These are phyloP conservation scores for Heliopora coerulea DNA, from an alignment of 92 coral and sea anemone species.

Conservation along the genomic window DNA sequence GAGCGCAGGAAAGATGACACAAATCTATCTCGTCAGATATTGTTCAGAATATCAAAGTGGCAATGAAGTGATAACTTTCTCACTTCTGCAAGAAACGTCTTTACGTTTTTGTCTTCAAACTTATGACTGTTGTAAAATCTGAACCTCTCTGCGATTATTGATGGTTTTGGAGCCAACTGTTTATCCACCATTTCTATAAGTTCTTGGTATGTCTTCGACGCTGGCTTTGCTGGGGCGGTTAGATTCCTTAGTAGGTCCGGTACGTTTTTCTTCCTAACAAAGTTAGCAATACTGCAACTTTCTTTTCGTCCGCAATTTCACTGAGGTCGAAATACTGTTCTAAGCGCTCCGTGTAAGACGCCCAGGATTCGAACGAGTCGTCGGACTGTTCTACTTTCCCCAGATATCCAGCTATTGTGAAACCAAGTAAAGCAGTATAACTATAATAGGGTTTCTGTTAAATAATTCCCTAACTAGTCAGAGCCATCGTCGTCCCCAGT, in stretches of 20 bases:
- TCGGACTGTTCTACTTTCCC: too few relatives aligned
- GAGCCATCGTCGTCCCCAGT: too few relatives aligned
- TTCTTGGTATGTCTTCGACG: slow-evolving; percentile 27
- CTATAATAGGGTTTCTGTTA: too few relatives aligned
- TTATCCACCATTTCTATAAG: slow-evolving; percentile 28
- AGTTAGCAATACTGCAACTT: too few relatives aligned
- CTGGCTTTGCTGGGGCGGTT: slow-evolving; percentile 18
- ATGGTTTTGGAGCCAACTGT: slow-evolving; percentile 44
- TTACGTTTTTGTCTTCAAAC: slow-evolving; percentile 11
- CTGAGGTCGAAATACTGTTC: too few relatives aligned
- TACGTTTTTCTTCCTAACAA: slow-evolving; percentile 27
- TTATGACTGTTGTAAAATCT: slow-evolving; percentile 30
- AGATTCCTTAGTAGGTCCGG: slow-evolving; percentile 34
- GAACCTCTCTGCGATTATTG: slow-evolving; percentile 36
- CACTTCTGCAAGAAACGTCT: slow-evolving; percentile 33
- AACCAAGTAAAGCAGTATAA: too few relatives aligned
- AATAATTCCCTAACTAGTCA: too few relatives aligned
- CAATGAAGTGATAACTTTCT: slow-evolving; percentile 30
- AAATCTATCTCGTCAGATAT: slow-evolving; percentile 28
- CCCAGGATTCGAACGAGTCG: too few relatives aligned
- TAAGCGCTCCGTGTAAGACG: too few relatives aligned
- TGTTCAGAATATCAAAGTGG: slow-evolving; percentile 10
- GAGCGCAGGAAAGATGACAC: too few relatives aligned
- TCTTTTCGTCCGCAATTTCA: too few relatives aligned
- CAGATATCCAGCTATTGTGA: too few relatives aligned